Evolutionary conservation across 1,140 invertebrate species (phyloP).

Genomic region (Ostrea denselamellosa): DNA sequence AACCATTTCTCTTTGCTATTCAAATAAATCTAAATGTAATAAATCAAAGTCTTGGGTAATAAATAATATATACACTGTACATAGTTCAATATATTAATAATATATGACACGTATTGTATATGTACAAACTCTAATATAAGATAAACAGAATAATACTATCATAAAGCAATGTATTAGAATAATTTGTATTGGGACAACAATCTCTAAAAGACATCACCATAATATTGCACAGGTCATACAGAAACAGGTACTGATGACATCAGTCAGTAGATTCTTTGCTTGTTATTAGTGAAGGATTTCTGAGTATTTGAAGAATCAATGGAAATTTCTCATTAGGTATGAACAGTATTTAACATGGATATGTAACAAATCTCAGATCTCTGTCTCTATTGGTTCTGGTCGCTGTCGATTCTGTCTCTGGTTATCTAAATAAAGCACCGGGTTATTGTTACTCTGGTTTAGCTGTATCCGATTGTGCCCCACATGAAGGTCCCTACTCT

Average conservation of each 20-base stretch:
- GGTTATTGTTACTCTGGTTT: neutral
- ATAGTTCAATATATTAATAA: neutral
- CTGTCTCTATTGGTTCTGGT: conserved; percentile 48
- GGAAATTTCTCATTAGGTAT: neutral
- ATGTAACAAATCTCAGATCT: conserved; percentile 18
- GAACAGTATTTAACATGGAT: neutral
- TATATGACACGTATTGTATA: neutral
- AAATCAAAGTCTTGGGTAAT: neutral
- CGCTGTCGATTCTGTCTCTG: conserved; percentile 12
- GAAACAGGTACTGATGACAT: neutral
- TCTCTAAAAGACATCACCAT: too few relatives aligned
- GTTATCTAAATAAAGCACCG: conserved; percentile 44
- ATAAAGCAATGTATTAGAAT: neutral
- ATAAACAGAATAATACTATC: conserved; percentile 1
- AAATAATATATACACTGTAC: neutral
- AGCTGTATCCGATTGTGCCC: neutral
- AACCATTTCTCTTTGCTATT: neutral
- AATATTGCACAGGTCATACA: conserved; percentile 31
- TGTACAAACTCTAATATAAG: neutral
- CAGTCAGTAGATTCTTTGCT: neutral
- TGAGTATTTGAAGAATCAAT: conserved; percentile 11
- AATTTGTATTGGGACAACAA: neutral
- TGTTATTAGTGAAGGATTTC: neutral
- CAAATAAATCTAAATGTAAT: neutral
- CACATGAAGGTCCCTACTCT: neutral